phyloP scores from a whole-genome alignment of 1,140 invertebrate genomes.

The Drepana arcuata region DNA sequence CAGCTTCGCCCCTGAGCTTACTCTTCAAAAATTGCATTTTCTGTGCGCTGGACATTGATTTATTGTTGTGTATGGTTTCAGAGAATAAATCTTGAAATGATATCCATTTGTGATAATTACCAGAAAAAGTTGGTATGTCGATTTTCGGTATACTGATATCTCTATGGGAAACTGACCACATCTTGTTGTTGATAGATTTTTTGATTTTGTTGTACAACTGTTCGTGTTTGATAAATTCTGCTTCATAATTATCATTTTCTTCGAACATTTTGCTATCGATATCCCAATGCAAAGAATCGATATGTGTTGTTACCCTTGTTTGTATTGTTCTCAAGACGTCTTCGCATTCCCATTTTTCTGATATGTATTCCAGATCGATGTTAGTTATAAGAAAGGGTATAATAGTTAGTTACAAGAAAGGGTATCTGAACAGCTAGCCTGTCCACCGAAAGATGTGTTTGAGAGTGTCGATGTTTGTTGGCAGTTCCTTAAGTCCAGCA shows the following conservation, averaged over 20 bases:
- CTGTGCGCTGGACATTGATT: conserved; percentile 7
- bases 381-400: no score
- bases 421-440: no score
- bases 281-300: conserved; percentile 9
- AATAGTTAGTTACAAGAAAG: no score
- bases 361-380: no score
- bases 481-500: no score
- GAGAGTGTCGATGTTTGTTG: no score
- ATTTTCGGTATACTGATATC: conserved; percentile 6
- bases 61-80: conserved; percentile 16
- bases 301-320: no score
- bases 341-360: conserved; percentile 8
- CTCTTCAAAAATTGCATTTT: conserved; percentile 8
- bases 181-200: conserved; percentile 4
- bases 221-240: conserved; percentile 1
- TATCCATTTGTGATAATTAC: conserved; percentile 15
- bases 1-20: conserved; percentile 9
- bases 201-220: conserved; percentile 1
- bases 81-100: conserved; percentile 18
- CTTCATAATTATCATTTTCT: conserved; percentile 3
- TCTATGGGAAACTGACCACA: conserved; percentile 2
- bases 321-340: neutral
- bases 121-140: conserved; percentile 12
- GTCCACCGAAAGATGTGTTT: no score
- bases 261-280: conserved; percentile 4